These are phyloP conservation scores for Cettia cetti DNA, from an alignment of 2,113 vertebrate species.

Conservation along the genomic window DNA sequence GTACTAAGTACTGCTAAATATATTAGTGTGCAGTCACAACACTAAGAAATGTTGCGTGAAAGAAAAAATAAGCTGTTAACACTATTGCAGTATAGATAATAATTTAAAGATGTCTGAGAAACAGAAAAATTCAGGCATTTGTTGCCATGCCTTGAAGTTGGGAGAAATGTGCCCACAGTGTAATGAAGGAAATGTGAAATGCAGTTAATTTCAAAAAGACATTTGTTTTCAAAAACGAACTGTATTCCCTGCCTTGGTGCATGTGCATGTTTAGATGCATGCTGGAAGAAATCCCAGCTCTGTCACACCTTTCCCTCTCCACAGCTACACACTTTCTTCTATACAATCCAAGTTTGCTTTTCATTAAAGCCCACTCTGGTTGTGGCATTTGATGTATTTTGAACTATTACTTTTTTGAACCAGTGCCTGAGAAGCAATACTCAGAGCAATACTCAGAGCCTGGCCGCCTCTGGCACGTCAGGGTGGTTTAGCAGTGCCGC, in stretches of 20 bases:
- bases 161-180: neutral
- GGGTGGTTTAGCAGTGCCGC: neutral
- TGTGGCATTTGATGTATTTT: neutral
- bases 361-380: neutral
- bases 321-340: neutral
- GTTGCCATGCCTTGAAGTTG: neutral
- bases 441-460: neutral
- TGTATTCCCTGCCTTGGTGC: neutral
- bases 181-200: neutral
- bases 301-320: neutral
- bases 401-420: neutral
- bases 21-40: neutral
- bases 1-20: neutral
- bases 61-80: neutral
- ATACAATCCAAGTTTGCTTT: neutral
- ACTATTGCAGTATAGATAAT: neutral
- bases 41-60: neutral
- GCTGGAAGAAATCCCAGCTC: neutral
- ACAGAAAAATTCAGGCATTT: neutral
- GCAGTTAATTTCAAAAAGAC: neutral
- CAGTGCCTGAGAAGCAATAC: neutral
- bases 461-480: accelerated
- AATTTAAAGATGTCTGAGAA: neutral
- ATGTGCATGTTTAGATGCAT: neutral
- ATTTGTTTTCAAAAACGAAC: neutral